Percentiles rank a stretch among this genome's conserved stretches.
Conservation (phyloP, 1,140 invertebrate species). For the Phymastichus coffea region DNA sequence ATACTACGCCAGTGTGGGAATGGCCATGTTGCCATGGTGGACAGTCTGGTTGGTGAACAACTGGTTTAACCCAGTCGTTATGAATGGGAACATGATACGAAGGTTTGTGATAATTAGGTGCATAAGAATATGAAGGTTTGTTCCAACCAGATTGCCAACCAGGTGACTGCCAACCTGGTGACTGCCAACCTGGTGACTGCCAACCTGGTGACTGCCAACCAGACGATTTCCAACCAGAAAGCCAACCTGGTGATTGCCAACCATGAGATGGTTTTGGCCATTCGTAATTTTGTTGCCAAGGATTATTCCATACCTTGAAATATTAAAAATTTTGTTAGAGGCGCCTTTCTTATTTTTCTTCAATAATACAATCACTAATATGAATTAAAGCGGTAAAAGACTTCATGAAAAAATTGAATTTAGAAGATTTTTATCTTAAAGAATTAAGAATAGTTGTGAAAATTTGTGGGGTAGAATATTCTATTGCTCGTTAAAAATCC, state of each 20-base stretch:
- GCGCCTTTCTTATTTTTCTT: too few species aligned
- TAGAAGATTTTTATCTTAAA: too few species aligned
- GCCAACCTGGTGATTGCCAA: too few species aligned
- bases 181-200: not conserved
- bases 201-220: not conserved
- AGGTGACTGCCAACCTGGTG: not conserved
- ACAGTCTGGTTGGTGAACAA: constrained; percentile 32
- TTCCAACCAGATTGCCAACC: constrained; percentile 33
- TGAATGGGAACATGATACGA: too few species aligned
- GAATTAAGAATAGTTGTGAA: too few species aligned
- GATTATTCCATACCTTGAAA: not conserved
- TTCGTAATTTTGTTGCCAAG: constrained; percentile 1
- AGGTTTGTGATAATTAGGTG: constrained; percentile 20
- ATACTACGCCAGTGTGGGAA: constrained; percentile 19
- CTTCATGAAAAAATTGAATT: too few species aligned
- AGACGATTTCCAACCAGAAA: too few species aligned
- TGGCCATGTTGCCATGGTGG: not conserved
- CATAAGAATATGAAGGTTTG: constrained; percentile 28
- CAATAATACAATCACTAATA: too few species aligned
- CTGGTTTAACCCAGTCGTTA: constrained; percentile 21
- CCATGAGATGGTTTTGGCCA: constrained; percentile 1
- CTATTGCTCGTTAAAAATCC: too few species aligned
- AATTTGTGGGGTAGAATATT: too few species aligned
- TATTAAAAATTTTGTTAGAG: not conserved
- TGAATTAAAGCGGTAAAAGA: too few species aligned